Evolutionary conservation across 1,140 invertebrate species (phyloP).

Genomic region (Prorops nasuta): DNA sequence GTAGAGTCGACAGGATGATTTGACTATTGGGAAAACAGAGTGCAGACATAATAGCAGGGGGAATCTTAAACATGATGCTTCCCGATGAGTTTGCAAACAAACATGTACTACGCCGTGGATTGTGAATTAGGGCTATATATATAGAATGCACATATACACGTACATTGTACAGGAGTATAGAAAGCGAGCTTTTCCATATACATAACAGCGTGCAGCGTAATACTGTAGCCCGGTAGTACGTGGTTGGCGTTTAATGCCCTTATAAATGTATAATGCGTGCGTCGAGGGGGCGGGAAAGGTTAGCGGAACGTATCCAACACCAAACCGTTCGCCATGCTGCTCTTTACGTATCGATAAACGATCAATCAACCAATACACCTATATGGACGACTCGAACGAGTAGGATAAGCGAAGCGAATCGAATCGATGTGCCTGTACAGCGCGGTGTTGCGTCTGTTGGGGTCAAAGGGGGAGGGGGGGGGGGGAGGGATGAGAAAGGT

Average conservation of each 20-base stretch:
- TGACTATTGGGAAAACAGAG: too few species aligned
- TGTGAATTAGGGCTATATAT: too few species aligned
- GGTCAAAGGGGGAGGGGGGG: background rate
- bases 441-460: background rate
- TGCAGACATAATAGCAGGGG: too few species aligned
- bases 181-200: too few species aligned
- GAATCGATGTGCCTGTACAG: too few species aligned
- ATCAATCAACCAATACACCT: conserved; percentile 48
- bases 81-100: too few species aligned
- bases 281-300: background rate
- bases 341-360: conserved; percentile 48
- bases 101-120: too few species aligned
- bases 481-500: background rate
- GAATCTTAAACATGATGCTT: too few species aligned
- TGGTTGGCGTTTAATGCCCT: conserved; percentile 35
- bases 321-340: background rate
- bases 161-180: background rate
- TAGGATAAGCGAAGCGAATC: conserved; percentile 25
- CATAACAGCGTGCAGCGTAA: too few species aligned
- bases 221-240: too few species aligned
- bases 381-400: conserved; percentile 30
- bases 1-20: too few species aligned
- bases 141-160: background rate
- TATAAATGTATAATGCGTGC: conserved; percentile 46
- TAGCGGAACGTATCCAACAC: background rate